These are phyloP conservation scores for Thysanoteuthis rhombus DNA, from an alignment of 2,888 invertebrate genomes.

Conservation along the genomic window DNA sequence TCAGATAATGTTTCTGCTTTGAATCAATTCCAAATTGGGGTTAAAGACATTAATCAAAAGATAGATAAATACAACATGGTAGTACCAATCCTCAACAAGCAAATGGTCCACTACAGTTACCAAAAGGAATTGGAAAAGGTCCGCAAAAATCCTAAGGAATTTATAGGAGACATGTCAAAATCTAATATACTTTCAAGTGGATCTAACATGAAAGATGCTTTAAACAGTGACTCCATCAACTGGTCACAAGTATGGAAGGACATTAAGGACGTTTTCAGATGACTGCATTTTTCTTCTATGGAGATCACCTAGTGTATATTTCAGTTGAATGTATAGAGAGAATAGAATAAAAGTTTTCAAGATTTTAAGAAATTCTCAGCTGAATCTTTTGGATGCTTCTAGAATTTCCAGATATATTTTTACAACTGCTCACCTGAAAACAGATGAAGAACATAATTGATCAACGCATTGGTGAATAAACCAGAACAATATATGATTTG, in stretches of 20 bases:
- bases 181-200: neutral
- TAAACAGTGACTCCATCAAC: conserved; percentile 24
- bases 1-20: conserved; percentile 74
- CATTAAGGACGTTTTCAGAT: conserved; percentile 43
- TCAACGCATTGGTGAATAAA: no score
- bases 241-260: conserved; percentile 46
- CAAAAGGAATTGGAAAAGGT: conserved; percentile 71
- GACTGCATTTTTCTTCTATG: neutral
- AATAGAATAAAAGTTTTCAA: no score
- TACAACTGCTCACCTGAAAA: no score
- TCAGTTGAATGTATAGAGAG: no score
- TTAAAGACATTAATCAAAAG: conserved; percentile 78
- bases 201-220: neutral
- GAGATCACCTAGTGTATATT: neutral
- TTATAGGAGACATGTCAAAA: neutral
- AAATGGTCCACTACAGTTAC: conserved; percentile 79
- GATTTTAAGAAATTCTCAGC: no score
- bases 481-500: no score
- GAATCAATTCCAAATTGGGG: conserved; percentile 60
- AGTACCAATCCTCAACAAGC: conserved; percentile 84
- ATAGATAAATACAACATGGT: conserved; percentile 82
- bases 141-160: neutral
- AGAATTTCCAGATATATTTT: no score
- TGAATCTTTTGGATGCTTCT: no score
- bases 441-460: no score